These are phyloP conservation scores for Drosophila sp. DNA, from an alignment of 1,140 invertebrate species.

Conservation along the genomic window DNA sequence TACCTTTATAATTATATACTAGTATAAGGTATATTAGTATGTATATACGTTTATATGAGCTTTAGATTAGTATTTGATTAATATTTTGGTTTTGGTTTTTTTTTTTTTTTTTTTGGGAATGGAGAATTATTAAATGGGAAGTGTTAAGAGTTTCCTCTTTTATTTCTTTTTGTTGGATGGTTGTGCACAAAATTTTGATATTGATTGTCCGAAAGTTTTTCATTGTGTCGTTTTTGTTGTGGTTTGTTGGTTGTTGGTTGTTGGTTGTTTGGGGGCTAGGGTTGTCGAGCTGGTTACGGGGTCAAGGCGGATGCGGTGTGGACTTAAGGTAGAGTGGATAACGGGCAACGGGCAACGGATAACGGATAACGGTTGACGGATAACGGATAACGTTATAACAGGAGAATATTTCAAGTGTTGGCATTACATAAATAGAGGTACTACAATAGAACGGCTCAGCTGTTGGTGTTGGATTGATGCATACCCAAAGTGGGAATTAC, in stretches of 20 bases:
- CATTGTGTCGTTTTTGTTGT: constrained; percentile 40
- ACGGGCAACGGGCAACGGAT: constrained; percentile 9
- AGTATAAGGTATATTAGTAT: constrained; percentile 26
- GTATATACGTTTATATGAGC: constrained; percentile 44
- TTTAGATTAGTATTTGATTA: constrained; percentile 25
- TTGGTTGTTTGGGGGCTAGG: constrained; percentile 18
- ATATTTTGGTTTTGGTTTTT: too few relatives aligned
- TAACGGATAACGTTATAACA: constrained; percentile 10
- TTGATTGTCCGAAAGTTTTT: constrained; percentile 78
- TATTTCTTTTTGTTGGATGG: constrained; percentile 44
- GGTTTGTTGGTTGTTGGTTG: neutral
- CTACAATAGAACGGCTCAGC: constrained; percentile 42
- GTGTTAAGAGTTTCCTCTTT: constrained; percentile 40
- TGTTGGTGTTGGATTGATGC: constrained; percentile 16
- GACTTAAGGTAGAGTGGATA: constrained; percentile 20
- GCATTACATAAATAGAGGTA: constrained; percentile 40
- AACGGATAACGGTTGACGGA: constrained; percentile 9
- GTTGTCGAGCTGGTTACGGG: constrained; percentile 48
- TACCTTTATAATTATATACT: constrained; percentile 28
- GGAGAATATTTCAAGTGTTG: constrained; percentile 16
- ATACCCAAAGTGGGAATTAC: neutral
- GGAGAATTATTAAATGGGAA: constrained; percentile 64
- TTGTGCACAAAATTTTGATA: constrained; percentile 75
- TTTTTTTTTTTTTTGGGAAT: constrained; percentile 47
- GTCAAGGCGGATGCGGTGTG: constrained; percentile 23